A percentile compares a stretch with the other conserved stretches of the same genome.
Evolutionary conservation across 2,113 vertebrate genomes (phyloP).

Genomic region (Pseudorhombus dupliciocellatus): DNA sequence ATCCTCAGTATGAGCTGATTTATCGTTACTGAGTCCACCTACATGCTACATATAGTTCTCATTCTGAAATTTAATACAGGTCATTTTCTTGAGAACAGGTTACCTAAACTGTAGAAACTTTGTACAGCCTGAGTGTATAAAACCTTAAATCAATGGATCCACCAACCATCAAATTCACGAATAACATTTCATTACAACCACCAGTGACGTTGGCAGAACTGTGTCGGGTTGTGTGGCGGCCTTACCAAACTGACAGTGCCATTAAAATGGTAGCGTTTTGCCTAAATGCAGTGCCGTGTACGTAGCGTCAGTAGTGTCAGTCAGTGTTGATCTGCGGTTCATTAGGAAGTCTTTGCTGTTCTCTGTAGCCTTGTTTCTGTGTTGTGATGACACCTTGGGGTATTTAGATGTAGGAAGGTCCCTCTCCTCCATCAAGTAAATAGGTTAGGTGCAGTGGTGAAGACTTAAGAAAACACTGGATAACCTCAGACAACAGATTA

Average conservation of each 20-base stretch:
- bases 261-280: slow-evolving; percentile 45
- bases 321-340: slow-evolving; percentile 47
- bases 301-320: slow-evolving; percentile 63
- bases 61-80: neutral
- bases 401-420: slow-evolving; percentile 57
- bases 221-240: slow-evolving; percentile 51
- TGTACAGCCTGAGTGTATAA: slow-evolving; percentile 31
- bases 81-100: slow-evolving; percentile 29
- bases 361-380: slow-evolving; percentile 65
- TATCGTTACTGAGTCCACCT: neutral
- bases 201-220: slow-evolving; percentile 40
- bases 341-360: slow-evolving; percentile 61
- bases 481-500: slow-evolving; percentile 47
- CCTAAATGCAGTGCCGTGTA: slow-evolving; percentile 56
- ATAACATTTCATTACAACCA: slow-evolving; percentile 23
- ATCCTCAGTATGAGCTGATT: neutral
- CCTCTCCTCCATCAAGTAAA: slow-evolving; percentile 32
- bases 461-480: slow-evolving; percentile 63
- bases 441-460: slow-evolving; percentile 38
- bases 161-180: slow-evolving; percentile 15
- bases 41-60: neutral
- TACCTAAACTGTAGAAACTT: slow-evolving; percentile 43
- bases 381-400: slow-evolving; percentile 53
- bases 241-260: slow-evolving; percentile 59
- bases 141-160: slow-evolving; percentile 38